These are phyloP conservation scores for Morus bassanus DNA, from an alignment of 2,797 vertebrate species.

Conservation along the genomic window DNA sequence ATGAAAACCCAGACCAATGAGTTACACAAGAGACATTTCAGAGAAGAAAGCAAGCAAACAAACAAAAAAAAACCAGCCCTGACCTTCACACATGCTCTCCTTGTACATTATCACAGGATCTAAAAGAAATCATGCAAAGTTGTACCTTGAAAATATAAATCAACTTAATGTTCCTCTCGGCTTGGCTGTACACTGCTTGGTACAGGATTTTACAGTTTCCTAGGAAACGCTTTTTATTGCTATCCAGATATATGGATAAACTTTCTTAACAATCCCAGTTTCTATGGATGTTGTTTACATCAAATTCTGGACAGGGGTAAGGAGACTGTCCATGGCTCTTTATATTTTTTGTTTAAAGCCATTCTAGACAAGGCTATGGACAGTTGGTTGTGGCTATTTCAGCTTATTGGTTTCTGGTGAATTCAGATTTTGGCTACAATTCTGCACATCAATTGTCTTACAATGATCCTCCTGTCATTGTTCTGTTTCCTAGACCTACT, in stretches of 20 bases:
- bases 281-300: constrained; percentile 85
- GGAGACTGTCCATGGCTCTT: constrained; percentile 77
- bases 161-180: constrained; percentile 81
- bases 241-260: constrained; percentile 89
- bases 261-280: constrained; percentile 83
- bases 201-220: constrained; percentile 92
- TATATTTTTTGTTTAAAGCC: constrained; percentile 82
- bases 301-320: constrained; percentile 79
- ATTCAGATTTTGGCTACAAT: constrained; percentile 71
- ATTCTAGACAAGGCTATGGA: constrained; percentile 78
- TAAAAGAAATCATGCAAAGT: constrained; percentile 74
- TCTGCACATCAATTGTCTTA: constrained; percentile 48
- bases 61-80: constrained; percentile 45
- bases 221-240: constrained; percentile 94
- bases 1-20: constrained; percentile 57
- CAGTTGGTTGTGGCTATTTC: constrained; percentile 73
- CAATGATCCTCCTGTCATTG: constrained; percentile 59
- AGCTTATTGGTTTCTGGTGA: constrained; percentile 71
- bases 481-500: constrained; percentile 69
- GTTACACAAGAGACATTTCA: constrained; percentile 56
- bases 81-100: constrained; percentile 55
- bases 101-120: constrained; percentile 72
- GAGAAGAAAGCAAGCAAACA: constrained; percentile 49
- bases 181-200: constrained; percentile 86
- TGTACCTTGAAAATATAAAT: constrained; percentile 79